phyloP scores from a whole-genome alignment of 2,888 invertebrate species.

The Acholoe squamosa region DNA sequence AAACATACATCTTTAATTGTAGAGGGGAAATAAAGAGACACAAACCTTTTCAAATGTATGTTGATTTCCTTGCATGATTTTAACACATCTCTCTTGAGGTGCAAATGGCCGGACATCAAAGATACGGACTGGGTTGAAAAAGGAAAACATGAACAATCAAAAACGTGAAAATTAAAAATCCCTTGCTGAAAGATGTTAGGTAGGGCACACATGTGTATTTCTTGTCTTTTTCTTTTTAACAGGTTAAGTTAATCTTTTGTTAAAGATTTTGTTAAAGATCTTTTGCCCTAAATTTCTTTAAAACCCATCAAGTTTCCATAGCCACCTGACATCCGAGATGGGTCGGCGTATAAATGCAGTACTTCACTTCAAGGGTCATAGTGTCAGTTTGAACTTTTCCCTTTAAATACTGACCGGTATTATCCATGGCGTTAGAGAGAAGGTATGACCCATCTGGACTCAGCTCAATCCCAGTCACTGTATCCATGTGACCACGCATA shows the following conservation, averaged over 20 bases:
- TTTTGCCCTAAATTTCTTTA: too few species aligned
- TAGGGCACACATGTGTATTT: too few species aligned
- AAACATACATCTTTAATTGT: too few species aligned
- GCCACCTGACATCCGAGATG: too few species aligned
- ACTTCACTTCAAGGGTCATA: too few species aligned
- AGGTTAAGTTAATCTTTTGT: too few species aligned
- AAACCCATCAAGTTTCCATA: too few species aligned
- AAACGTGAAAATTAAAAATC: too few species aligned
- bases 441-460: constrained; percentile 90
- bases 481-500: constrained; percentile 96
- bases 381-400: too few species aligned
- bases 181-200: too few species aligned
- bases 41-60: constrained; percentile 78
- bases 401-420: constrained; percentile 87
- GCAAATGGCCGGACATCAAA: constrained; percentile 74
- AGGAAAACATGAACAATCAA: neutral
- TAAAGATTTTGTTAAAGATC: neutral
- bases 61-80: constrained; percentile 73
- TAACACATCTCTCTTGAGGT: constrained; percentile 73
- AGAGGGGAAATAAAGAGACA: neutral
- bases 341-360: too few species aligned
- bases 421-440: constrained; percentile 98
- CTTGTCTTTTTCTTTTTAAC: too few species aligned
- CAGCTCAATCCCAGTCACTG: constrained; percentile 93
- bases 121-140: constrained; percentile 84